Evolutionary conservation across 2,888 invertebrate species (phyloP).

Genomic region (Sabatieria punctata): DNA sequence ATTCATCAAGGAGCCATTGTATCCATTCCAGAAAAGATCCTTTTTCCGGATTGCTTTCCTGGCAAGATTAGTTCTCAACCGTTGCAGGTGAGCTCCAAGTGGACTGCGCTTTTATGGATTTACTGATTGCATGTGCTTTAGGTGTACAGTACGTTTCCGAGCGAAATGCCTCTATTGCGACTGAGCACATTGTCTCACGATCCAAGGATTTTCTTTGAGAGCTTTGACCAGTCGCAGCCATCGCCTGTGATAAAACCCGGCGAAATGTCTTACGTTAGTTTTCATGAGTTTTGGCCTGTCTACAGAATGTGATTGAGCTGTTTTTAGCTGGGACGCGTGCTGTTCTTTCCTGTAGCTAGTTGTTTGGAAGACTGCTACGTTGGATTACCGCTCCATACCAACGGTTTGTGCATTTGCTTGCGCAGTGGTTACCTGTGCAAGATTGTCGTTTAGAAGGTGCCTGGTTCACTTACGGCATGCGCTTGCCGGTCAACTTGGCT

Average conservation of each 20-base stretch:
- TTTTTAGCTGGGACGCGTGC: slow-evolving; percentile 41
- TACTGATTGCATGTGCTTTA: slow-evolving; percentile 37
- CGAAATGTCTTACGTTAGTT: slow-evolving; percentile 20
- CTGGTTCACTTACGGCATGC: slow-evolving; percentile 50
- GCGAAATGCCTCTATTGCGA: slow-evolving; percentile 51
- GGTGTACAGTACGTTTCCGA: slow-evolving; percentile 25
- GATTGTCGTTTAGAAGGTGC: slow-evolving; percentile 44
- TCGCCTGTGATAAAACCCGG: slow-evolving; percentile 24
- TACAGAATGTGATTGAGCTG: not conserved
- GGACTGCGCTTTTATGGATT: not conserved
- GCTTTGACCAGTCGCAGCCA: slow-evolving; percentile 21
- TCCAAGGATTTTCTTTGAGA: slow-evolving; percentile 43
- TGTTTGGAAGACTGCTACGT: slow-evolving; percentile 60
- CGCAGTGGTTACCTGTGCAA: too few species aligned
- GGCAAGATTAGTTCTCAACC: slow-evolving; percentile 58
- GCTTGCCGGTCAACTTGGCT: slow-evolving; percentile 47
- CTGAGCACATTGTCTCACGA: slow-evolving; percentile 48
- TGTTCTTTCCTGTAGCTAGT: slow-evolving; percentile 52
- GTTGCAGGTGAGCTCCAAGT: slow-evolving; percentile 39
- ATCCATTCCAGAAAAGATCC: slow-evolving; percentile 48
- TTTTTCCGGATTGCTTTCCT: slow-evolving; percentile 61
- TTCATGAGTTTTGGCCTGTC: not conserved
- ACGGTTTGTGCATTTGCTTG: slow-evolving; percentile 44
- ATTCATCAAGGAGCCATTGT: slow-evolving; percentile 56
- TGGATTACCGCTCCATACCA: slow-evolving; percentile 48